Conservation (phyloP, 1,140 invertebrate species). For the Drosophila grimshawi region DNA sequence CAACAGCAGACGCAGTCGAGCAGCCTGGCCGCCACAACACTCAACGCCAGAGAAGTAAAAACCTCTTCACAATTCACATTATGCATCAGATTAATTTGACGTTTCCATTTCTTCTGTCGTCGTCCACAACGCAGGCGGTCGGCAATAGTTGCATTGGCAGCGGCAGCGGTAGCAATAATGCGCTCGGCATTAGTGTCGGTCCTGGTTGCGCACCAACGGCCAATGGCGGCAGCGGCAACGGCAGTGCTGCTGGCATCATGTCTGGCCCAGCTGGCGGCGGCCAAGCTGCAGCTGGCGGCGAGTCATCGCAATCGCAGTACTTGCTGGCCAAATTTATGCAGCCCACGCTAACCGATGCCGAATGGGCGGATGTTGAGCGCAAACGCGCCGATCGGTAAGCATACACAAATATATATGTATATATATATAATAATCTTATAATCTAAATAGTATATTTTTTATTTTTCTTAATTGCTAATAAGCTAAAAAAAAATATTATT, state of each 20-base stretch:
- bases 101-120: conserved; percentile 21
- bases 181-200: conserved; percentile 75
- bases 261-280: conserved; percentile 49
- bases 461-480: no score
- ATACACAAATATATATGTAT: neutral
- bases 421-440: neutral
- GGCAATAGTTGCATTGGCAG: conserved; percentile 49
- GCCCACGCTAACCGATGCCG: conserved; percentile 77
- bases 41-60: conserved; percentile 82
- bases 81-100: conserved; percentile 43
- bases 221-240: conserved; percentile 54
- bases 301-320: conserved; percentile 66
- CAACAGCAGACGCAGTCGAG: conserved; percentile 83
- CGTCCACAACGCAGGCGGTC: conserved; percentile 48
- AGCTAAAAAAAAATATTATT: no score
- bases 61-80: conserved; percentile 6
- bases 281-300: conserved; percentile 61
- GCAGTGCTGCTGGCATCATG: conserved; percentile 35
- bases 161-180: conserved; percentile 61
- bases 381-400: conserved; percentile 80
- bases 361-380: conserved; percentile 76
- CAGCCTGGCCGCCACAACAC: conserved; percentile 74
- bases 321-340: conserved; percentile 84
- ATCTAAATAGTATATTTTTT: no score
- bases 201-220: conserved; percentile 36